phyloP scores from a whole-genome alignment of 1,140 invertebrate genomes.

The Pseudomyrmex sp. region DNA sequence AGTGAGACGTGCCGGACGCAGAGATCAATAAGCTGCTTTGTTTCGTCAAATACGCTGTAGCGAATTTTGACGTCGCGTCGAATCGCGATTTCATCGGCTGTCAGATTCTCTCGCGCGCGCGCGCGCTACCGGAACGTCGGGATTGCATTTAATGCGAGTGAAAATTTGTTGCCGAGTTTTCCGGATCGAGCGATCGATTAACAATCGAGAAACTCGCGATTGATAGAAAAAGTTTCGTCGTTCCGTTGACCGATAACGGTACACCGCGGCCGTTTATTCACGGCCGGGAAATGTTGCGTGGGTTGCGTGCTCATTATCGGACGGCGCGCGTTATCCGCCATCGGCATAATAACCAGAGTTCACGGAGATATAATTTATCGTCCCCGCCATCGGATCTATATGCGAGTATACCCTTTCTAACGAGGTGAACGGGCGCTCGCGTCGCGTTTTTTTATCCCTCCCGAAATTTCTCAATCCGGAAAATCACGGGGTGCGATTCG shows the following conservation, averaged over 20 bases:
- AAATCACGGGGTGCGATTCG: neutral
- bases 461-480: neutral
- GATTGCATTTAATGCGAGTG: neutral
- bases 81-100: neutral
- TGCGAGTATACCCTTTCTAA: too few relatives aligned
- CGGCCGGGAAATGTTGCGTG: slow-evolving; percentile 10
- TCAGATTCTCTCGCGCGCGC: neutral
- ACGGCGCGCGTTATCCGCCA: slow-evolving; percentile 14
- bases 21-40: neutral
- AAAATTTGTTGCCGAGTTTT: slow-evolving; percentile 6
- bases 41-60: neutral
- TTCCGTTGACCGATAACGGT: slow-evolving; percentile 45
- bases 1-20: neutral
- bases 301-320: slow-evolving; percentile 49
- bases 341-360: neutral
- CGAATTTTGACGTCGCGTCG: neutral
- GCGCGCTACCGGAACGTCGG: neutral
- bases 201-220: slow-evolving; percentile 22
- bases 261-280: slow-evolving; percentile 6
- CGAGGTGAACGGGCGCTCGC: too few relatives aligned
- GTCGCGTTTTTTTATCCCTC: too few relatives aligned
- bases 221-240: slow-evolving; percentile 46
- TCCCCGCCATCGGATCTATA: neutral
- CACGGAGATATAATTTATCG: slow-evolving; percentile 36
- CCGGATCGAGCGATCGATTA: slow-evolving; percentile 25